Conservation (phyloP, 2,888 invertebrate species). For the Diloba caeruleocephala region DNA sequence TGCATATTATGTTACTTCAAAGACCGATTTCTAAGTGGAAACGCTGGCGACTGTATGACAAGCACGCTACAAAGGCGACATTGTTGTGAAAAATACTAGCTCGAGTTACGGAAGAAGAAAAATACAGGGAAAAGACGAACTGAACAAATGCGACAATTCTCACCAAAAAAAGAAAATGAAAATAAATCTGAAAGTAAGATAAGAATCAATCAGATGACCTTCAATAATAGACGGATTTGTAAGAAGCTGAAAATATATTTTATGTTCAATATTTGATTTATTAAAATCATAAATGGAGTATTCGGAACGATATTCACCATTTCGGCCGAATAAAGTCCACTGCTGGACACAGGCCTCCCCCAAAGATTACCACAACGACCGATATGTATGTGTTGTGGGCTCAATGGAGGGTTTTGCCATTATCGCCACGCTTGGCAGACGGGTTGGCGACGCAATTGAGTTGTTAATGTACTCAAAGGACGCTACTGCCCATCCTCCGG, state of each 20-base stretch:
- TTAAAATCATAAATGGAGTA: too few species aligned
- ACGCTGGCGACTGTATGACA: slow-evolving; percentile 20
- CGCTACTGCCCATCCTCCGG: too few species aligned
- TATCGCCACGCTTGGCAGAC: too few species aligned
- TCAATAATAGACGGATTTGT: slow-evolving; percentile 10
- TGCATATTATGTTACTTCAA: slow-evolving; percentile 62
- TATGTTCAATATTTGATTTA: too few species aligned
- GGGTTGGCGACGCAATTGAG: too few species aligned
- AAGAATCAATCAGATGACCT: slow-evolving; percentile 6
- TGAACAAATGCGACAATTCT: slow-evolving; percentile 12
- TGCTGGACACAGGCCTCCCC: too few species aligned
- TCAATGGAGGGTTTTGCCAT: too few species aligned
- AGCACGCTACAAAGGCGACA: slow-evolving; percentile 43
- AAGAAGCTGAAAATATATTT: slow-evolving; percentile 10
- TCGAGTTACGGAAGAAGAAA: slow-evolving; percentile 7
- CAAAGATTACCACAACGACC: too few species aligned
- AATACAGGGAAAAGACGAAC: slow-evolving; percentile 5
- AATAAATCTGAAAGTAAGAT: not conserved
- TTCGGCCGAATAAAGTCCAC: too few species aligned
- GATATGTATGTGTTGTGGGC: too few species aligned
- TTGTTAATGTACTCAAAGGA: too few species aligned
- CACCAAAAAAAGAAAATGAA: slow-evolving; percentile 3
- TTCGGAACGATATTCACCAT: too few species aligned
- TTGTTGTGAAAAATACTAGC: slow-evolving; percentile 31
- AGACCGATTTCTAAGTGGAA: slow-evolving; percentile 44